These are phyloP conservation scores for Mellilla xanthometata DNA, from an alignment of 2,888 invertebrate genomes.

Conservation along the genomic window DNA sequence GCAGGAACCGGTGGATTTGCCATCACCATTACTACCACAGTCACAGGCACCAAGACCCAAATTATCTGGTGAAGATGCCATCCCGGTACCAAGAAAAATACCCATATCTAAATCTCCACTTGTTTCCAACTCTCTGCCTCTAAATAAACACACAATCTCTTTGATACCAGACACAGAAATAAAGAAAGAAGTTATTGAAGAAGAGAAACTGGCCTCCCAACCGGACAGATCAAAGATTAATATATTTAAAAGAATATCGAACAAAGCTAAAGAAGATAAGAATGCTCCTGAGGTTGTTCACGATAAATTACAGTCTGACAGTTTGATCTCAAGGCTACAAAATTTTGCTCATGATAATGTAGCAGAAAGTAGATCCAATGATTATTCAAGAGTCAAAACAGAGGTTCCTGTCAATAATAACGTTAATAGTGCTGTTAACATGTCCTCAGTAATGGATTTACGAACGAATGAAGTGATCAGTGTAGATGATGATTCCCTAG, in stretches of 20 bases:
- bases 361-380: slow-evolving; percentile 50
- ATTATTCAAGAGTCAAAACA: slow-evolving; percentile 57
- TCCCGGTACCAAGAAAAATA: slow-evolving; percentile 76
- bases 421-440: slow-evolving; percentile 76
- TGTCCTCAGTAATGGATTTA: slow-evolving; percentile 74
- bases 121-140: slow-evolving; percentile 61
- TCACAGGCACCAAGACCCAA: slow-evolving; percentile 38
- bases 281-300: slow-evolving; percentile 62
- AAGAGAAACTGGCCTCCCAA: slow-evolving; percentile 87
- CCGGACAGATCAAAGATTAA: slow-evolving; percentile 93
- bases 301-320: slow-evolving; percentile 67
- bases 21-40: slow-evolving; percentile 39
- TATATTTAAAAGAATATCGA: slow-evolving; percentile 93
- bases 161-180: slow-evolving; percentile 65
- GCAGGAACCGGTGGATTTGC: slow-evolving; percentile 61
- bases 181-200: slow-evolving; percentile 77
- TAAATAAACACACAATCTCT: slow-evolving; percentile 60
- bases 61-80: slow-evolving; percentile 59
- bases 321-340: slow-evolving; percentile 72
- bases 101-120: slow-evolving; percentile 76
- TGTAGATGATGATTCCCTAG: slow-evolving; percentile 75
- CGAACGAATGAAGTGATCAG: slow-evolving; percentile 76
- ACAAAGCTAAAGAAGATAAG: slow-evolving; percentile 87
- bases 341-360: slow-evolving; percentile 56
- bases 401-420: slow-evolving; percentile 75